Conservation (phyloP, 2,113 vertebrate species). For the Forbesichthys agassizii region DNA sequence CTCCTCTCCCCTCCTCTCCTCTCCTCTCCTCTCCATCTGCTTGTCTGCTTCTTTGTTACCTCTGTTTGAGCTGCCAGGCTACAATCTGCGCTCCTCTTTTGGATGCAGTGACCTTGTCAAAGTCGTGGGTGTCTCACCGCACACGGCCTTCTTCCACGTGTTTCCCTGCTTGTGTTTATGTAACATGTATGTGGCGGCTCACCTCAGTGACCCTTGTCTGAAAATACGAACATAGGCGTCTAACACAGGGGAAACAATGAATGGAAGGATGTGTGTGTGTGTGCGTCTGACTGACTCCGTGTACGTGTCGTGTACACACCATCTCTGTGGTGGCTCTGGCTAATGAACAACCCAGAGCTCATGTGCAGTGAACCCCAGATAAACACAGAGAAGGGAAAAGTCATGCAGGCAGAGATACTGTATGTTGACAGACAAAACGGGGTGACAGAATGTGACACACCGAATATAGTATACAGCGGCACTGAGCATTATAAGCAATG, state of each 20-base stretch:
- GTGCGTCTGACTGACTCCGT: conserved; percentile 25
- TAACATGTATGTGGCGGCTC: conserved; percentile 44
- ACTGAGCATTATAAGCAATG: not conserved
- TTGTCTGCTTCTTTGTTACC: conserved; percentile 50
- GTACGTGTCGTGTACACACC: conserved; percentile 6
- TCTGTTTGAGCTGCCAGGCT: conserved; percentile 43
- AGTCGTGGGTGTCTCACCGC: conserved; percentile 23
- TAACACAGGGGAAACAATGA: conserved; percentile 22
- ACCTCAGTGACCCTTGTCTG: conserved; percentile 25
- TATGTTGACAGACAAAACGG: not conserved
- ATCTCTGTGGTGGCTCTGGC: conserved; percentile 47
- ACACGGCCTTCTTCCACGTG: conserved; percentile 29
- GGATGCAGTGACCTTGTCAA: conserved; percentile 65
- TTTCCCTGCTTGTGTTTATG: conserved; percentile 36
- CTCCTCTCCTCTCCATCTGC: not conserved
- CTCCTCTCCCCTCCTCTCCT: not conserved
- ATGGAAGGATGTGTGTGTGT: conserved; percentile 24
- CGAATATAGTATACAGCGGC: not conserved
- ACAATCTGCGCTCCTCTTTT: conserved; percentile 24
- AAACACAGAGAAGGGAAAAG: conserved; percentile 41
- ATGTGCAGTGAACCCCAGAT: conserved; percentile 59
- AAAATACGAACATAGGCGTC: conserved; percentile 13
- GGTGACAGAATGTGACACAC: conserved; percentile 1
- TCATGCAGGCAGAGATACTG: conserved; percentile 28
- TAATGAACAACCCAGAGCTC: conserved; percentile 58